Percentiles rank a stretch among this genome's conserved stretches.
Conservation (phyloP, 2,888 invertebrate genomes). For the Yponomeuta cagnagella region DNA sequence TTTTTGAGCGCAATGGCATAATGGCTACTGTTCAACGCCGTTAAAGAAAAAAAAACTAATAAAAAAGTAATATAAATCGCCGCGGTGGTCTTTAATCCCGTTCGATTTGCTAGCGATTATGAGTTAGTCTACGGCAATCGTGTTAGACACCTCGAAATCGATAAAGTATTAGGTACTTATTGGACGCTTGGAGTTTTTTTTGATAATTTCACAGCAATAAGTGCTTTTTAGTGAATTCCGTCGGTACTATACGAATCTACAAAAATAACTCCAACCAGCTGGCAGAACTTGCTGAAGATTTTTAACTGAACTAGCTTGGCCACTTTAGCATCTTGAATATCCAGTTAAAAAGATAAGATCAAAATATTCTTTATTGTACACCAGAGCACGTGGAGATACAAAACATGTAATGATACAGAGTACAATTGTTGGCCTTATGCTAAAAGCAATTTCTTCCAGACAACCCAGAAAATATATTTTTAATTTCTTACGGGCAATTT, state of each 20-base stretch:
- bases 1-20: neutral
- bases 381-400: too few relatives aligned
- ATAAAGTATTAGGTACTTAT: conserved; percentile 7
- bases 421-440: too few relatives aligned
- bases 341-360: too few relatives aligned
- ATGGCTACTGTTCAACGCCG: conserved; percentile 8
- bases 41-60: neutral
- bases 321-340: too few relatives aligned
- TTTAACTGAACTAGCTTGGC: too few relatives aligned
- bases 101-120: conserved; percentile 11
- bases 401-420: too few relatives aligned
- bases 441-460: too few relatives aligned
- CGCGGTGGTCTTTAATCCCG: conserved; percentile 14
- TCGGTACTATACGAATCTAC: neutral
- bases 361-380: too few relatives aligned
- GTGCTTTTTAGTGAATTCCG: neutral
- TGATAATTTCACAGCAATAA: neutral
- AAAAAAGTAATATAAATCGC: conserved; percentile 12
- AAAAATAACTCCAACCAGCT: neutral
- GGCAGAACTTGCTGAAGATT: neutral
- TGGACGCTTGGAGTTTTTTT: neutral
- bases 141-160: conserved; percentile 7
- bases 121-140: neutral
- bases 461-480: too few relatives aligned
- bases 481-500: neutral